Base-by-base conservation (phyloP, 1,140 invertebrate genomes). In the Anadara kagoshimensis region DNA sequence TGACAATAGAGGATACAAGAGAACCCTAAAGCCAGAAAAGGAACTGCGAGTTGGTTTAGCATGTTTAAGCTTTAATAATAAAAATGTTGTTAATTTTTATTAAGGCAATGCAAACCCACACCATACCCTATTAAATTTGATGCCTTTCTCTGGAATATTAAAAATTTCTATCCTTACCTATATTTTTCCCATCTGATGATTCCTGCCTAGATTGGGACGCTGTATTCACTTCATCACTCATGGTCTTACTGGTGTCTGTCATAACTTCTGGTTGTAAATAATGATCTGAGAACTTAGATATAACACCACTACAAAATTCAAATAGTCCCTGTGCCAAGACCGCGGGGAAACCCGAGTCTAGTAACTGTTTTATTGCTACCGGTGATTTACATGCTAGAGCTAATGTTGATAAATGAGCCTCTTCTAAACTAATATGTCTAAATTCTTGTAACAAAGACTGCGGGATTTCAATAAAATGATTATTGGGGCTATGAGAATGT, bases 381-480 rank as follows among this genome's bases (percentile, higher is more conserved):
- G 93, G 92, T 5, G 95, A 96, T 86, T 95, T 93, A 73, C 94
- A 93, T 5, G 93, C 93, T 51, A 93, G 89, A 8, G 94, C 94
- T 14, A 95, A 90, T 4, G 94, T 95, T 67, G 93, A 90, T 57
- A 96, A 90, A 87, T 95, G 93, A 36, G 92, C 90, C 62, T 93
- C 91, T 73, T 88, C 84, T 14, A 89, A 69, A 63, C 78, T 76
- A 62, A 87, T 79, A 65, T 81, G 79, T 57, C 79, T 74, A 41
- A 88, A 80, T 26, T 85, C 82, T 65, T 85, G 81, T 5, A 85
- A 51, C n/a, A 71, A 54, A 14, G 63, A 67, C 8, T 43, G 16
- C 29, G 74, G 59, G 0, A 64, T 47, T n/a, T 79, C 73, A 12
- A 47, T 41, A 45, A 29, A 43, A 22, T 53, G 47, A 66, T 43